A percentile compares a stretch with the other conserved stretches of the same genome.
These are phyloP conservation scores for Corythucha ciliata DNA, from an alignment of 2,888 invertebrate genomes.

Conservation along the genomic window DNA sequence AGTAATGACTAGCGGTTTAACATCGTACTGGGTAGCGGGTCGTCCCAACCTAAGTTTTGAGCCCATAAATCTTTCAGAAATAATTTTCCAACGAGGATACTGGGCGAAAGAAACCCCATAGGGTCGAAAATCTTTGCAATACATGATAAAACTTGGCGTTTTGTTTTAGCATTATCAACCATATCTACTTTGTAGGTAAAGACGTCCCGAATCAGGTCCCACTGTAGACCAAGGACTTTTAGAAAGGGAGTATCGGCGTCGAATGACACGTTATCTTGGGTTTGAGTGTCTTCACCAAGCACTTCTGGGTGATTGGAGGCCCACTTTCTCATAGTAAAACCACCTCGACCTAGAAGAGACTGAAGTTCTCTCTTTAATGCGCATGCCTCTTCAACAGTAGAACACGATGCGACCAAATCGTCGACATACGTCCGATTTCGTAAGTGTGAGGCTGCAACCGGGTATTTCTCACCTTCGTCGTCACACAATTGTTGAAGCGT, in stretches of 20 bases:
- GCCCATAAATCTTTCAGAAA: slow-evolving; percentile 32
- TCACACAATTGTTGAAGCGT: slow-evolving; percentile 29
- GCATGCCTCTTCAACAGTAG: slow-evolving; percentile 3
- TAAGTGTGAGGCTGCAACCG: slow-evolving; percentile 23
- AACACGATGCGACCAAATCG: slow-evolving; percentile 18
- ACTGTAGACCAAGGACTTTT: slow-evolving; percentile 30
- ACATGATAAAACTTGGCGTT: slow-evolving; percentile 19
- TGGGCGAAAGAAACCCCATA: too few species aligned
- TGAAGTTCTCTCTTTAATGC: slow-evolving; percentile 16
- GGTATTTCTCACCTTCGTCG: slow-evolving; percentile 23
- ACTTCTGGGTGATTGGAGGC: slow-evolving; percentile 9
- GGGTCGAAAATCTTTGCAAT: slow-evolving; percentile 29
- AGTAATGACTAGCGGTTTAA: slow-evolving; percentile 2
- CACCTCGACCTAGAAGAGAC: slow-evolving; percentile 11
- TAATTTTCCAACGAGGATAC: slow-evolving; percentile 28
- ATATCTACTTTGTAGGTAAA: slow-evolving; percentile 20
- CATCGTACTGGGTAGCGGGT: slow-evolving; percentile 19
- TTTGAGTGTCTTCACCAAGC: background rate
- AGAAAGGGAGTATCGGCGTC: slow-evolving; percentile 17
- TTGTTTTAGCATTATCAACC: slow-evolving; percentile 4
- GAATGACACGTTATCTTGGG: background rate
- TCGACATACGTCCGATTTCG: slow-evolving; percentile 16
- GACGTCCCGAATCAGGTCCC: slow-evolving; percentile 25
- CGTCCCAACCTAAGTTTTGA: slow-evolving; percentile 31
- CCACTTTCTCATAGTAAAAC: slow-evolving; percentile 23